These are phyloP conservation scores for Oplegnathus fasciatus DNA, from an alignment of 2,113 vertebrate species.

Conservation along the genomic window DNA sequence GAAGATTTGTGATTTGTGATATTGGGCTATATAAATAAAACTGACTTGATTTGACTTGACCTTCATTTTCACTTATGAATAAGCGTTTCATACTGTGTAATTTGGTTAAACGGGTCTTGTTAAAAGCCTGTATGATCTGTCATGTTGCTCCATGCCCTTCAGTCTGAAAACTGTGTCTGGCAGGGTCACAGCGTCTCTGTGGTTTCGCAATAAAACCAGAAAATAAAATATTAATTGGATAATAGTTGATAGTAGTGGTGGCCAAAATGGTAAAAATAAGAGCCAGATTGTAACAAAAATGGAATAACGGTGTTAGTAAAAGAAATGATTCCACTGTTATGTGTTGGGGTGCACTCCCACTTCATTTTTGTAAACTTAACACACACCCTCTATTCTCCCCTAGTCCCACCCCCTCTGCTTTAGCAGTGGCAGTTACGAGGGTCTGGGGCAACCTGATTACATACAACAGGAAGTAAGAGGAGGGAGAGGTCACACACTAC, in stretches of 20 bases:
- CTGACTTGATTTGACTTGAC: background rate
- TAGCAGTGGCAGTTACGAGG: constrained; percentile 66
- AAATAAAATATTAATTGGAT: background rate
- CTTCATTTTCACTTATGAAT: background rate
- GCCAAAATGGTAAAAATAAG: background rate
- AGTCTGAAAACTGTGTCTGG: background rate
- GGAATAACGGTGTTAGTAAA: background rate
- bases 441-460: constrained; percentile 83
- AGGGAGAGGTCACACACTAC: constrained; percentile 79
- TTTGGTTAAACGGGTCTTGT: background rate
- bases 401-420: constrained; percentile 63
- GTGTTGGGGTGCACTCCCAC: constrained; percentile 6
- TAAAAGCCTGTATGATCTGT: background rate
- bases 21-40: background rate
- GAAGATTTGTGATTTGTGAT: background rate
- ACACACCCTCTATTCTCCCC: background rate
- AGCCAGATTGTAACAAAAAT: background rate
- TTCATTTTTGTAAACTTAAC: constrained; percentile 13
- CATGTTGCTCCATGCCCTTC: background rate
- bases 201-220: background rate
- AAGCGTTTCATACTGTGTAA: background rate
- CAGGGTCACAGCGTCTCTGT: background rate
- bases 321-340: background rate
- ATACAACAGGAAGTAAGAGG: constrained; percentile 78
- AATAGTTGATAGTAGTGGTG: background rate